Evolutionary conservation across 2,113 vertebrate genomes (phyloP).

Genomic region (Meles meles): DNA sequence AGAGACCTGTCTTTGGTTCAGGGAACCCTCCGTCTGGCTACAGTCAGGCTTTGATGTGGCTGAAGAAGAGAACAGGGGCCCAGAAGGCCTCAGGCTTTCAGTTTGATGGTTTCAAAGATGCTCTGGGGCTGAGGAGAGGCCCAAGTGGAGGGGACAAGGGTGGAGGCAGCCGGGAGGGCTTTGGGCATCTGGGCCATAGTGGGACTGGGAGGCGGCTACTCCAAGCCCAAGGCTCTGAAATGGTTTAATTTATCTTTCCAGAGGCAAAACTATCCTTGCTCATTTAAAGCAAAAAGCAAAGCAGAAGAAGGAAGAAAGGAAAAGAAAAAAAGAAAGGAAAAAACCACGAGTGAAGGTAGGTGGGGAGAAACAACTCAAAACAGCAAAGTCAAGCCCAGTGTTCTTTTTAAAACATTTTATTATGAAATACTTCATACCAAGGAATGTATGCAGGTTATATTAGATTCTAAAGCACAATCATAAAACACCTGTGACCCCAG

Average conservation of each 20-base stretch:
- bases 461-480: neutral
- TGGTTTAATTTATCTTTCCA: neutral
- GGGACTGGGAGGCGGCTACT: neutral
- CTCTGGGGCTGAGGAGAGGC: neutral
- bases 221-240: neutral
- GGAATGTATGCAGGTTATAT: neutral
- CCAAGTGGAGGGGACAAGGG: neutral
- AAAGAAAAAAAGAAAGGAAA: neutral
- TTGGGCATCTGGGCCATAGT: neutral
- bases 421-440: neutral
- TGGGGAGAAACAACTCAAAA: neutral
- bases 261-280: neutral
- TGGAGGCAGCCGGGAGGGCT: fast-evolving
- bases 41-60: neutral
- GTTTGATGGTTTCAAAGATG: neutral
- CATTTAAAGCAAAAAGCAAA: neutral
- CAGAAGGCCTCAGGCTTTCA: neutral
- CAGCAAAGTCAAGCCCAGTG: neutral
- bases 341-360: neutral
- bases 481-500: neutral
- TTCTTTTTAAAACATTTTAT: neutral
- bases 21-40: too few relatives aligned
- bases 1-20: neutral
- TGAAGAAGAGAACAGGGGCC: neutral
- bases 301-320: neutral